Base-by-base conservation (phyloP, 2,888 invertebrate species). In the Julus scandinavius region DNA sequence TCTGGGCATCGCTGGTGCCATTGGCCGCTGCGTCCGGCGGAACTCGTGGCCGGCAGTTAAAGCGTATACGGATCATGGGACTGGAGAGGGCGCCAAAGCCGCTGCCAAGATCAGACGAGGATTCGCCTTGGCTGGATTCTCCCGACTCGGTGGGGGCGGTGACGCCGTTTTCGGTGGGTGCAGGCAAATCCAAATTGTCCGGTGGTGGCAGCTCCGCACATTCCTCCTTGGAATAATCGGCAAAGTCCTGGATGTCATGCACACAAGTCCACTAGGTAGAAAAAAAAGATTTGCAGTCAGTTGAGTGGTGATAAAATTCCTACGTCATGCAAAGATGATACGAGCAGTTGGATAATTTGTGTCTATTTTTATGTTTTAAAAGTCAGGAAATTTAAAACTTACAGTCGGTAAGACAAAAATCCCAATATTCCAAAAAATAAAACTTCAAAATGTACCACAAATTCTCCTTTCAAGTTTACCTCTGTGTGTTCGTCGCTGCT, bases 201-300 rank as follows among this genome's bases (percentile, higher is more conserved):
- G 85, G 85, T 9, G 85, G 17, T 85, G 15, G 45, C 13, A 11
- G 13, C 15, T 87, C 88, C 41, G 38, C 15, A 13, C 15, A 17
- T 1, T 88, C 88, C n/a, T 80, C 88, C 9, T 54, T 58, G 50
- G n/a, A 13, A 58, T 29, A 87, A 58, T 87, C 29, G 41, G 89
- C 50, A 40, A 88, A 88, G 84, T 95, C 95, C 93, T 97, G 97
- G 90, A 98, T 97, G 92, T 98, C 97, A 93, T 98, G 98, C 88
- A 98, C 95, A 91, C 97, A 97, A 9, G 97, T 97, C 97, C 97
- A 98, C 96, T 96, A 92, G n/a, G 93, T 93, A 89, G 88, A 90
- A 88, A 89, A 17, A 13, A 54, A 40, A 38, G 84, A 5, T 11
- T 84, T 15, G 84, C 84, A 41, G 4, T n/a, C 29, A 29, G 29